These are phyloP conservation scores for Ganaspis sp. DNA, from an alignment of 1,140 invertebrate genomes.

Conservation along the genomic window DNA sequence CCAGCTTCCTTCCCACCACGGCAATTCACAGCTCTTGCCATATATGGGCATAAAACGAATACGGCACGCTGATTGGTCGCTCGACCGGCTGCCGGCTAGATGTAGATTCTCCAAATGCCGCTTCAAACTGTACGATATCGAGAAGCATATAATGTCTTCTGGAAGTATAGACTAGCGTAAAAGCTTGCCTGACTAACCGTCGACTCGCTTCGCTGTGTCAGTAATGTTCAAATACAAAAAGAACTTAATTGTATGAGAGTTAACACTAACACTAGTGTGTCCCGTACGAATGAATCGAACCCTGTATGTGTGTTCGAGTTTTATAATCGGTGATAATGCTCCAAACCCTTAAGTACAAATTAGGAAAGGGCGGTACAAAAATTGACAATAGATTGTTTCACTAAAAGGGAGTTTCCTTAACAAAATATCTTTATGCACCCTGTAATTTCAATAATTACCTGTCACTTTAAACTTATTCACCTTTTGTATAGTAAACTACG, in stretches of 20 bases:
- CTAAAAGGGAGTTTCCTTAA: not conserved
- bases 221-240: constrained; percentile 15
- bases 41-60: constrained; percentile 87
- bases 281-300: constrained; percentile 5
- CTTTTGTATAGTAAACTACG: too few relatives aligned
- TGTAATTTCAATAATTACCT: not conserved
- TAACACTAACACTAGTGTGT: not conserved
- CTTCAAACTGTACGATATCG: constrained; percentile 74
- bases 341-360: not conserved
- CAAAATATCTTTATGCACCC: not conserved
- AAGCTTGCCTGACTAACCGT: constrained; percentile 68
- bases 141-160: constrained; percentile 62
- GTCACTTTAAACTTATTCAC: too few relatives aligned
- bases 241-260: constrained; percentile 22
- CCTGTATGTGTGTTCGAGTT: not conserved
- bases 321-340: constrained; percentile 5
- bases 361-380: not conserved
- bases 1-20: constrained; percentile 66
- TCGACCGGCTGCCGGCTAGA: constrained; percentile 72
- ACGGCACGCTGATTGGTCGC: constrained; percentile 79
- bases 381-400: not conserved
- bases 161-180: constrained; percentile 63
- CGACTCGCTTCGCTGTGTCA: constrained; percentile 43
- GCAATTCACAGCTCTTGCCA: constrained; percentile 80
- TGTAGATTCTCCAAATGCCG: constrained; percentile 77